These are phyloP conservation scores for Xenopus petersii DNA, from an alignment of 2,797 vertebrate species.

Conservation along the genomic window DNA sequence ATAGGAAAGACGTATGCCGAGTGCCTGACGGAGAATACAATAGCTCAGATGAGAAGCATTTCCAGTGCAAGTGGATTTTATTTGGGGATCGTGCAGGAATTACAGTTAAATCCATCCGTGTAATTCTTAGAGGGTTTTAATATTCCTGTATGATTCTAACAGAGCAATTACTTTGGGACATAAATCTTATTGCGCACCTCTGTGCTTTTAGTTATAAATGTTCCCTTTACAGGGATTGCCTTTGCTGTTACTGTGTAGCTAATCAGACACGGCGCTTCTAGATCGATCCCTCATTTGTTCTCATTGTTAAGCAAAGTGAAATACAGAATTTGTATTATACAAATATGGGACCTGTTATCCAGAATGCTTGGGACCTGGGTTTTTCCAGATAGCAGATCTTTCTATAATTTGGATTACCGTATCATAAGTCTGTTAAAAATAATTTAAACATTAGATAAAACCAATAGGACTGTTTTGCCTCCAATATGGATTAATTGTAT, in stretches of 20 bases:
- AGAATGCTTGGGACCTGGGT: too few relatives aligned
- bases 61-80: background rate
- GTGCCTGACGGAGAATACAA: slow-evolving; percentile 30
- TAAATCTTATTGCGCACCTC: slow-evolving; percentile 44
- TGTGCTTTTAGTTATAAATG: slow-evolving; percentile 28
- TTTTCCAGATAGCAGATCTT: too few relatives aligned
- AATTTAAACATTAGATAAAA: too few relatives aligned
- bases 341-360: too few relatives aligned
- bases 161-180: slow-evolving; percentile 46
- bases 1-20: slow-evolving; percentile 6
- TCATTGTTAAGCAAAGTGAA: too few relatives aligned
- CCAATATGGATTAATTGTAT: too few relatives aligned
- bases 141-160: slow-evolving; percentile 43
- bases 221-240: slow-evolving; percentile 19
- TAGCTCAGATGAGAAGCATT: background rate
- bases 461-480: too few relatives aligned
- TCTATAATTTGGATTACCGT: too few relatives aligned
- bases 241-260: slow-evolving; percentile 23
- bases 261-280: slow-evolving; percentile 11
- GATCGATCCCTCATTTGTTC: slow-evolving; percentile 7
- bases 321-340: too few relatives aligned
- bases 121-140: slow-evolving; percentile 49
- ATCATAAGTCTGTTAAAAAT: too few relatives aligned
- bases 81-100: slow-evolving; percentile 48
- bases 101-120: slow-evolving; percentile 39